phyloP scores from a whole-genome alignment of 2,888 invertebrate species.

The Rhodophaea formosa region DNA sequence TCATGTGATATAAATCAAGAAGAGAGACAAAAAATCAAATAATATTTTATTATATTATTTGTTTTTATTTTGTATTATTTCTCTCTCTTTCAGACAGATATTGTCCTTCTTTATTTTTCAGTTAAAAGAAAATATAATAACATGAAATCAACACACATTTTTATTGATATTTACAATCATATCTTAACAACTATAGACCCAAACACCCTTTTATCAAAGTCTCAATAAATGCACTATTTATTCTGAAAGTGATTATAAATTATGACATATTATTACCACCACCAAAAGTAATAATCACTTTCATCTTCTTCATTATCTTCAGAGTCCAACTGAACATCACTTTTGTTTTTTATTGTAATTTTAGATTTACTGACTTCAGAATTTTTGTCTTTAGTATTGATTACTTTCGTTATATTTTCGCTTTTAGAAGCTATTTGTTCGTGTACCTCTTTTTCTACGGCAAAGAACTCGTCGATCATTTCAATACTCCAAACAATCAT shows the following conservation, averaged over 20 bases:
- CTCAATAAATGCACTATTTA: background rate
- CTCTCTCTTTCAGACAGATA: background rate
- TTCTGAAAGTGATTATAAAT: background rate
- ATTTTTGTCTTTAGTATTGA: background rate
- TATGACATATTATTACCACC: conserved; percentile 28
- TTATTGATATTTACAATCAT: conserved; percentile 66
- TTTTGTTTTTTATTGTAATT: background rate
- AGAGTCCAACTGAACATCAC: background rate
- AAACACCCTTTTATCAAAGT: conserved; percentile 14
- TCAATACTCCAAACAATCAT: conserved; percentile 58
- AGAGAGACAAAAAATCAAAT: too few relatives aligned
- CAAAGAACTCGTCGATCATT: conserved; percentile 55
- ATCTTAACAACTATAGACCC: background rate
- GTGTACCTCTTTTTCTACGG: conserved; percentile 43
- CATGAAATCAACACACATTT: conserved; percentile 34
- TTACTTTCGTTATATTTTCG: conserved; percentile 5
- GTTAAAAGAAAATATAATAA: background rate
- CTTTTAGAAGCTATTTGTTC: conserved; percentile 1
- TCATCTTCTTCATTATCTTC: conserved; percentile 2
- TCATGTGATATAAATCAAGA: background rate
- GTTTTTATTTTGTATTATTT: background rate
- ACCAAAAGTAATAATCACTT: conserved; percentile 17
- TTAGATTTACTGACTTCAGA: too few relatives aligned
- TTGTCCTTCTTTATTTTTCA: background rate
- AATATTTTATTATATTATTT: too few relatives aligned